A percentile compares a stretch with the other conserved stretches of the same genome.
Conservation (phyloP, 2,113 vertebrate genomes). For the Syrrhaptes paradoxus region DNA sequence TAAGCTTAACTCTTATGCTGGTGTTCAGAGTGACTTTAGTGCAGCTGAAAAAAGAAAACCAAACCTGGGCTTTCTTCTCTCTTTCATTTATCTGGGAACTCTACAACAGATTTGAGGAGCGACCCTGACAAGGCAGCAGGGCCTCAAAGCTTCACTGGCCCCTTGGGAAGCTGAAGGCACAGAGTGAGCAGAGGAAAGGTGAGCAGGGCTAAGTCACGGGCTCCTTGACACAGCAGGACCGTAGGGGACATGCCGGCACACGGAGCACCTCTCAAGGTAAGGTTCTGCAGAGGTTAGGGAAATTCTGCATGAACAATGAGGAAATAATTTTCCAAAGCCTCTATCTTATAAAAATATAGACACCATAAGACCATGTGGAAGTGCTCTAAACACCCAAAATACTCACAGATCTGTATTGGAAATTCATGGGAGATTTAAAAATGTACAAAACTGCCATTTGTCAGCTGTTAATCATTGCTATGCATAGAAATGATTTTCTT, state of each 20-base stretch:
- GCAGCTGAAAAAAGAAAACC: background rate
- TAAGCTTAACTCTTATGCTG: background rate
- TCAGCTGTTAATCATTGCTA: background rate
- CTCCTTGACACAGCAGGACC: background rate
- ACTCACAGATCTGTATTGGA: background rate
- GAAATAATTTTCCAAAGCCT: background rate
- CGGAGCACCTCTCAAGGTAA: background rate
- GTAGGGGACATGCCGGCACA: background rate
- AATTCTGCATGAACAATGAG: background rate
- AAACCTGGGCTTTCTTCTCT: background rate
- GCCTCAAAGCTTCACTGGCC: background rate
- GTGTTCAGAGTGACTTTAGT: background rate
- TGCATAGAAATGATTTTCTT: background rate
- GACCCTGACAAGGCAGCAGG: background rate
- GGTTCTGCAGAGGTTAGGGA: background rate
- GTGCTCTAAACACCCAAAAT: background rate
- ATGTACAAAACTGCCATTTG: background rate
- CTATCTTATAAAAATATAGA: background rate
- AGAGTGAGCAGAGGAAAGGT: background rate
- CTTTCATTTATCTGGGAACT: background rate
- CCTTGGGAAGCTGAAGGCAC: background rate
- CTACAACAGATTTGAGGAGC: background rate
- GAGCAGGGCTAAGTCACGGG: background rate
- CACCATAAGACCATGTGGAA: background rate
- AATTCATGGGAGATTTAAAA: background rate